Evolutionary conservation across 2,797 vertebrate species (phyloP).

Genomic region (Salmo trutta): DNA sequence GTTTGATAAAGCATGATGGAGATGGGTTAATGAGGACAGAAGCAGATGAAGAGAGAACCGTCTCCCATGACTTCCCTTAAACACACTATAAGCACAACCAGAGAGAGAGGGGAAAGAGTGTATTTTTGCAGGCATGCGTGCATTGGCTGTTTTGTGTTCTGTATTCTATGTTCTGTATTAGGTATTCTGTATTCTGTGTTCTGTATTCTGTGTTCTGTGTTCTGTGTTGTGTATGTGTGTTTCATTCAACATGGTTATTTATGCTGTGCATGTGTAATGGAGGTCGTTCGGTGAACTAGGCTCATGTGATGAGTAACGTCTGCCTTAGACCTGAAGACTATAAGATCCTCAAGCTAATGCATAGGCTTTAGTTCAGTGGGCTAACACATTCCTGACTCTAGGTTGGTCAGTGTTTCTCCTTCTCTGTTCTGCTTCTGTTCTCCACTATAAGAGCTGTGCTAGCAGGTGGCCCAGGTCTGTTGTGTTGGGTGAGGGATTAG

Average conservation of each 20-base stretch:
- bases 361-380: background rate
- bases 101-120: conserved; percentile 22
- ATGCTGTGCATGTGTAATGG: background rate
- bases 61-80: conserved; percentile 61
- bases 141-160: background rate
- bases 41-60: conserved; percentile 74
- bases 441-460: conserved; percentile 40
- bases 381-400: conserved; percentile 8
- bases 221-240: background rate
- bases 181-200: background rate
- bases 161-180: background rate
- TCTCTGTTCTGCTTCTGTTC: conserved; percentile 30
- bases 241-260: conserved; percentile 4
- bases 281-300: no score
- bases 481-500: conserved; percentile 70
- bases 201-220: background rate
- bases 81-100: conserved; percentile 47
- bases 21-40: conserved; percentile 71
- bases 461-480: conserved; percentile 76
- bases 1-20: conserved; percentile 71
- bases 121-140: background rate
- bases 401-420: conserved; percentile 19
- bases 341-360: background rate
- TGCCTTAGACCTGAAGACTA: background rate
- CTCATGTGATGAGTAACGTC: background rate